Evolutionary conservation across 2,113 vertebrate species (phyloP), one percentile per base, ranked within the genome.

Genomic region (Sinocyclocheilus grahami): DNA sequence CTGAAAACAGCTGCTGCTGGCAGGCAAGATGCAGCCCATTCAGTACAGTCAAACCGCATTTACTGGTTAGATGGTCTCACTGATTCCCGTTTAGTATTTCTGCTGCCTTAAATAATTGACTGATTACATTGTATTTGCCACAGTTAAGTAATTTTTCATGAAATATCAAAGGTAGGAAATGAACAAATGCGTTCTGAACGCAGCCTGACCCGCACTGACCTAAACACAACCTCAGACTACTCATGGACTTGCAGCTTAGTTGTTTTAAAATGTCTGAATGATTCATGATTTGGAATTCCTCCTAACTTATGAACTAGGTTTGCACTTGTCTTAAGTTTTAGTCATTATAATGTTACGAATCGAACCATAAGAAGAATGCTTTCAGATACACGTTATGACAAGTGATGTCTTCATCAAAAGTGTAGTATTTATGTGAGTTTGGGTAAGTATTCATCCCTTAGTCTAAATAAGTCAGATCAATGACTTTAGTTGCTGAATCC

Each of bases 11-110:
- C 78, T 79, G 30, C 55, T 62, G 33, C 22, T 62, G 12, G 30
- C 53, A 79, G 55, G 20, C 55, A 24, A 42, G 55, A 80, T 80
- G 77, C 77, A 79, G 20, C 30, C 30, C 5, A 79, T 79, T 79
- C 53, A 79, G 58, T 39, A 79, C 7, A 0, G 39, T 58, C 76
- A 20, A 51, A 60, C 11, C 22, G 12, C 55, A 62, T 39, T 42
- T 37, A 60, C n/a, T 60, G 30, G 55, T 30, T 78, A 33, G 48
- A 78, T 33, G 16, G 16, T 37, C 10, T n/a, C 13, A 16, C 74
- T 55, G 76, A 24, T 79, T n/a, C 20, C 27, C 13, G 9, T 77
- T 58, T 22, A 37, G 53, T 60, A 55, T 78, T 55, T 78, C 42
- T 11, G 27, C 2, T 51, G 46, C 48, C 72, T 22, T 75, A 53